Evolutionary conservation across 2,888 invertebrate species (phyloP).

Genomic region (Platycheirus albimanus): DNA sequence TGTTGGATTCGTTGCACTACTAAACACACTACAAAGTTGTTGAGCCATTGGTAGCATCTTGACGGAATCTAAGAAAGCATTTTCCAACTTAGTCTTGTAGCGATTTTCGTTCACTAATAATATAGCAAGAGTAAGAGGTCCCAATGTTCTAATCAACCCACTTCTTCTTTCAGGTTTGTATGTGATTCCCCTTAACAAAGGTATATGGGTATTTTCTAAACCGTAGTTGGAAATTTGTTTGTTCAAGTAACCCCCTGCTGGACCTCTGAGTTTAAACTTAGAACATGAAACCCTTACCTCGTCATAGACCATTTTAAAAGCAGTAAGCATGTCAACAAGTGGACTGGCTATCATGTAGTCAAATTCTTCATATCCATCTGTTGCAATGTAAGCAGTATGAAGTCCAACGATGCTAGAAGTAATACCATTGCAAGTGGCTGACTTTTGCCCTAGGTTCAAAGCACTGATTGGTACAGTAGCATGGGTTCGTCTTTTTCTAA

Average conservation of each 20-base stretch:
- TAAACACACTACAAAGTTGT: neutral
- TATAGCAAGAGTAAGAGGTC: neutral
- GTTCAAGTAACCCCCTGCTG: neutral
- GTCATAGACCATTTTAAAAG: neutral
- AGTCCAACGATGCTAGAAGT: no score
- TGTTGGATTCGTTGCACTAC: neutral
- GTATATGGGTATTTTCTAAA: neutral
- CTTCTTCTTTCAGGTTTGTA: constrained; percentile 12
- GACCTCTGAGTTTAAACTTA: neutral
- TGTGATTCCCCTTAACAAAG: neutral
- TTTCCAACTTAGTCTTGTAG: neutral
- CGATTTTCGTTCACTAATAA: neutral
- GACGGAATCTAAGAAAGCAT: neutral
- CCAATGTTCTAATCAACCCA: constrained; percentile 6
- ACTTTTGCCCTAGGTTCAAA: no score
- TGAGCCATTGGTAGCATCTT: constrained; percentile 5
- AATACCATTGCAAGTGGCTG: no score
- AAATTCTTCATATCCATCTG: neutral
- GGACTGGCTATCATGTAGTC: neutral
- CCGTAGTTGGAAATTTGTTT: neutral
- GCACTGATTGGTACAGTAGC: no score
- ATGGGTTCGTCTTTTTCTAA: no score
- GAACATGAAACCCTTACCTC: neutral
- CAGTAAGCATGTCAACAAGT: neutral
- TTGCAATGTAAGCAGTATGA: neutral